Evolutionary conservation across 2,888 invertebrate genomes (phyloP).

Genomic region (Siphlonurus alternatus): DNA sequence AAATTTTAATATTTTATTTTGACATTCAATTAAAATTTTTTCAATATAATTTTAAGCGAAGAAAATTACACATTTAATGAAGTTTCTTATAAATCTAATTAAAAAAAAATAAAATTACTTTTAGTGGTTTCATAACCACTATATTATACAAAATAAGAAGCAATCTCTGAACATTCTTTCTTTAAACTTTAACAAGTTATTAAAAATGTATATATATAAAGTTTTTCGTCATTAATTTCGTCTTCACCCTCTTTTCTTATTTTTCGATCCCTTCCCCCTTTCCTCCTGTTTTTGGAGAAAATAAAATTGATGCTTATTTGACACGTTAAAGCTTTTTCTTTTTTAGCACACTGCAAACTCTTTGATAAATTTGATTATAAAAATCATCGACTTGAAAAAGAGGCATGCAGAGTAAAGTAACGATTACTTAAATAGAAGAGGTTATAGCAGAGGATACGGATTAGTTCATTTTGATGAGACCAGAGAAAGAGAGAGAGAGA

Average conservation of each 20-base stretch:
- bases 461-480: no score
- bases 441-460: no score
- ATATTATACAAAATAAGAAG: not conserved
- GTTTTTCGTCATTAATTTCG: not conserved
- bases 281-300: not conserved
- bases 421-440: no score
- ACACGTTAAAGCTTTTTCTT: not conserved
- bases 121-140: not conserved
- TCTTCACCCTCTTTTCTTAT: not conserved
- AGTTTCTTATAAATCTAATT: no score
- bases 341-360: not conserved
- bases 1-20: no score
- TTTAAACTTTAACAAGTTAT: not conserved
- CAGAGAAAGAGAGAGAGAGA: no score
- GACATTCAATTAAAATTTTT: no score
- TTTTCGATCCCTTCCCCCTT: not conserved
- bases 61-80: no score
- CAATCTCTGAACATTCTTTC: no score
- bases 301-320: not conserved
- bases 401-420: no score
- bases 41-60: no score
- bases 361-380: not conserved
- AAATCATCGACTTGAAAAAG: no score
- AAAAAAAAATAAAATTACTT: not conserved
- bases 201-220: not conserved